Percentiles rank a stretch among this genome's conserved stretches.
phyloP scores from a whole-genome alignment of 2,113 vertebrate genomes.

The Cyanoliseus patagonus region DNA sequence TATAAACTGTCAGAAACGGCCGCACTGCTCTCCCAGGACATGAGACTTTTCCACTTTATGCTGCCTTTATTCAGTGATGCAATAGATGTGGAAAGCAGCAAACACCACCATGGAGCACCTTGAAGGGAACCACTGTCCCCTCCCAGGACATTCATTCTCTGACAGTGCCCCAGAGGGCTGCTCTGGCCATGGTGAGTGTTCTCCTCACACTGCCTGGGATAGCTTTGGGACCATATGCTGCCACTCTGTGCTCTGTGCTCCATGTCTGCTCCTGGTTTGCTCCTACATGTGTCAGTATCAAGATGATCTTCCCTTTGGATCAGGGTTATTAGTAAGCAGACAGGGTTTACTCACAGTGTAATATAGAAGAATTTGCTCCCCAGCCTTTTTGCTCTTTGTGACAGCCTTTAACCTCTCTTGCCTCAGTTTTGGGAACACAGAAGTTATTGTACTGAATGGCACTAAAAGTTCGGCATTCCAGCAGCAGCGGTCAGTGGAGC shows the following conservation, averaged over 20 bases:
- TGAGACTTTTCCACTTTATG: not conserved
- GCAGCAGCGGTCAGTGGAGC: not conserved
- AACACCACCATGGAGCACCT: not conserved
- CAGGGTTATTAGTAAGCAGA: not conserved
- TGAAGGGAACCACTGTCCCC: rapidly evolving
- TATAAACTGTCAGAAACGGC: not conserved
- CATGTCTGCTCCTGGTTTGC: not conserved
- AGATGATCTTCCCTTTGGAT: not conserved
- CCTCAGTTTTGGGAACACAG: not conserved
- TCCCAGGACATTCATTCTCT: not conserved
- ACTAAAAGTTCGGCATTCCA: not conserved
- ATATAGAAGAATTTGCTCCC: not conserved
- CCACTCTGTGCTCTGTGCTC: not conserved
- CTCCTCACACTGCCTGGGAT: not conserved
- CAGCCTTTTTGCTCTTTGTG: not conserved
- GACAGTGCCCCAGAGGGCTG: not conserved
- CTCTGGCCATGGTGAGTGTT: rapidly evolving
- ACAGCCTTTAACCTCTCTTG: not conserved
- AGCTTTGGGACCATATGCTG: not conserved
- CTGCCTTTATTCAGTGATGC: slow-evolving; percentile 6
- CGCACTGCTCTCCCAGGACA: not conserved
- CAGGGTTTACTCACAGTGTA: not conserved
- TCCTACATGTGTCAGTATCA: rapidly evolving
- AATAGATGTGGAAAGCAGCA: not conserved
- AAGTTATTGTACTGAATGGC: not conserved